A percentile compares a stretch with the other conserved stretches of the same genome.
Evolutionary conservation across 2,113 vertebrate genomes (phyloP).

Genomic region (Baryphthengus martii): DNA sequence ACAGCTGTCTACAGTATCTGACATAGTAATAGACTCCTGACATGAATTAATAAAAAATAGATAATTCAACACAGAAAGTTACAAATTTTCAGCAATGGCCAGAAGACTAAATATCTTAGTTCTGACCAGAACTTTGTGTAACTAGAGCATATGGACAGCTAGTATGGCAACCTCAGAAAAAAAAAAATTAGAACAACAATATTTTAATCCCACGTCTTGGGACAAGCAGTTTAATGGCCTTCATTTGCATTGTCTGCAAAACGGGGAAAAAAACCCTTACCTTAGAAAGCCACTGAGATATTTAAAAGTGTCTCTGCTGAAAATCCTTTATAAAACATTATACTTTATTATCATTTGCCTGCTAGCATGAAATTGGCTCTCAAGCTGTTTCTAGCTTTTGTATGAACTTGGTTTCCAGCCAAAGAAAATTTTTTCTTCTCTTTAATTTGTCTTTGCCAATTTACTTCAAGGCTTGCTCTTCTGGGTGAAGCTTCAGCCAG

Average conservation of each 20-base stretch:
- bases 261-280: neutral
- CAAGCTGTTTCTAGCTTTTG: neutral
- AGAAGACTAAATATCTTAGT: neutral
- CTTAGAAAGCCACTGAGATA: neutral
- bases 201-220: neutral
- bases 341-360: neutral
- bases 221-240: neutral
- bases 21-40: neutral
- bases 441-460: constrained; percentile 25
- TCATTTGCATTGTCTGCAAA: neutral
- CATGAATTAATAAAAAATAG: neutral
- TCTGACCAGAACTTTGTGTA: neutral
- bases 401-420: neutral
- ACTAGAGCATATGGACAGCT: neutral
- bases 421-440: neutral
- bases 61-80: neutral
- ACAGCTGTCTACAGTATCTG: neutral
- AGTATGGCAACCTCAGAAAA: neutral
- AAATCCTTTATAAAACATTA: neutral
- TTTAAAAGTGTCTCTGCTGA: neutral
- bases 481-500: neutral
- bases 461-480: neutral
- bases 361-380: constrained; percentile 12
- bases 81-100: neutral
- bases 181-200: neutral